Evolutionary conservation across 1,140 invertebrate species (phyloP).

Genomic region (Drosophila serrata): DNA sequence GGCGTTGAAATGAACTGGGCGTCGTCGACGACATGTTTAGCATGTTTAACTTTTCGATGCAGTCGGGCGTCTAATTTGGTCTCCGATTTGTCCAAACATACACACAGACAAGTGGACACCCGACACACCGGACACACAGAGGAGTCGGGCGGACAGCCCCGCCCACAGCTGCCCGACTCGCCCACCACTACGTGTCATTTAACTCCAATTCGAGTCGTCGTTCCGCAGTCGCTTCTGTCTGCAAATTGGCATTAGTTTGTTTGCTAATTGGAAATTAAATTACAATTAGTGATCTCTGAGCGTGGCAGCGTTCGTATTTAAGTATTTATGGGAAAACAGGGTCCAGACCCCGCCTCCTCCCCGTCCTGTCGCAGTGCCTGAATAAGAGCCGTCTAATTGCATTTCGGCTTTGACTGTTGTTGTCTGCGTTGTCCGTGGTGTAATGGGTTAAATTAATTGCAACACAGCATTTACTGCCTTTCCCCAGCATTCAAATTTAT

Average conservation of each 20-base stretch:
- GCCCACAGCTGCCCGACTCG: neutral
- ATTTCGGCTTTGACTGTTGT: slow-evolving; percentile 47
- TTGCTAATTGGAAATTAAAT: slow-evolving; percentile 85
- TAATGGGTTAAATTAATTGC: slow-evolving; percentile 76
- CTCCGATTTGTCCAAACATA: slow-evolving; percentile 63
- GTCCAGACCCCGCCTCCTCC: neutral
- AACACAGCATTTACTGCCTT: slow-evolving; percentile 23
- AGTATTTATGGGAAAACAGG: slow-evolving; percentile 59
- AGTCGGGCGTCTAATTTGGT: slow-evolving; percentile 76
- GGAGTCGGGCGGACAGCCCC: neutral
- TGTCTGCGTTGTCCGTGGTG: slow-evolving; percentile 40
- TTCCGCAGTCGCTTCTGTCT: slow-evolving; percentile 51
- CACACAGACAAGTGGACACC: slow-evolving; percentile 19
- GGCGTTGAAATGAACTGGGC: slow-evolving; percentile 53
- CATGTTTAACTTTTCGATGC: slow-evolving; percentile 81
- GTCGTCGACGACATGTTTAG: slow-evolving; percentile 75
- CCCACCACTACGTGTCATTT: slow-evolving; percentile 71
- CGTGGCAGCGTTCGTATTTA: slow-evolving; percentile 68
- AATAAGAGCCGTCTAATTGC: slow-evolving; percentile 57
- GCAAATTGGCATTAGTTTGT: slow-evolving; percentile 84
- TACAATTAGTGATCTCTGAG: slow-evolving; percentile 84
- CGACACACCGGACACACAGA: no score
- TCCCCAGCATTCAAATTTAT: slow-evolving; percentile 16
- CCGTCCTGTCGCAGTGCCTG: neutral
- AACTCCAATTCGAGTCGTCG: slow-evolving; percentile 57